Evolutionary conservation across 2,113 vertebrate species (phyloP).

Genomic region (Forbesichthys agassizii): DNA sequence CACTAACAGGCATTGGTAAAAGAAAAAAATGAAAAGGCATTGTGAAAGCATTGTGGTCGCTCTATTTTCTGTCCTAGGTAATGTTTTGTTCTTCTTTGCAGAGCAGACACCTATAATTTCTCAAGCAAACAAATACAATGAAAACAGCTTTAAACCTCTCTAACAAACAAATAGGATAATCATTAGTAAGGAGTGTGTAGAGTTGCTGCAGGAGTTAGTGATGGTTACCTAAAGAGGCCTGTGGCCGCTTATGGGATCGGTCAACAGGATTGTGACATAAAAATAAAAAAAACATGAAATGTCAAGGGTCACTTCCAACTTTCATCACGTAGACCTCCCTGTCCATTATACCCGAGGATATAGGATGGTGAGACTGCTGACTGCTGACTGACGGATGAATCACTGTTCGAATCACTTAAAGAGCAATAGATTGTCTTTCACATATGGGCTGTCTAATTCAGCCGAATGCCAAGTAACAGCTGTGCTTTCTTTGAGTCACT

Average conservation of each 20-base stretch:
- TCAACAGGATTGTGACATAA: slow-evolving; percentile 56
- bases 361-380: slow-evolving; percentile 29
- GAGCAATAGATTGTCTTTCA: slow-evolving; percentile 18
- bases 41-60: slow-evolving; percentile 74
- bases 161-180: slow-evolving; percentile 74
- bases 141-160: slow-evolving; percentile 54
- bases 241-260: slow-evolving; percentile 54
- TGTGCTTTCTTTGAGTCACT: slow-evolving; percentile 24
- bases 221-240: slow-evolving; percentile 53
- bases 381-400: slow-evolving; percentile 36
- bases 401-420: slow-evolving; percentile 37
- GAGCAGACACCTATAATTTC: slow-evolving; percentile 73
- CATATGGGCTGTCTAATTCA: slow-evolving; percentile 39
- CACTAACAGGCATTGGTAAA: slow-evolving; percentile 62
- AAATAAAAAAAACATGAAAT: slow-evolving; percentile 51
- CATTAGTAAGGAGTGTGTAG: slow-evolving; percentile 62
- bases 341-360: slow-evolving; percentile 35
- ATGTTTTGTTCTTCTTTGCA: slow-evolving; percentile 46
- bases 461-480: slow-evolving; percentile 27
- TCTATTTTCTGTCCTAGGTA: slow-evolving; percentile 65
- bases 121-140: slow-evolving; percentile 72
- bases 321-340: slow-evolving; percentile 60
- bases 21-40: slow-evolving; percentile 72
- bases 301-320: slow-evolving; percentile 61
- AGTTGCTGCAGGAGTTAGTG: slow-evolving; percentile 59